Conservation (phyloP, 2,113 vertebrate genomes). For the Gymnobelideus leadbeateri region DNA sequence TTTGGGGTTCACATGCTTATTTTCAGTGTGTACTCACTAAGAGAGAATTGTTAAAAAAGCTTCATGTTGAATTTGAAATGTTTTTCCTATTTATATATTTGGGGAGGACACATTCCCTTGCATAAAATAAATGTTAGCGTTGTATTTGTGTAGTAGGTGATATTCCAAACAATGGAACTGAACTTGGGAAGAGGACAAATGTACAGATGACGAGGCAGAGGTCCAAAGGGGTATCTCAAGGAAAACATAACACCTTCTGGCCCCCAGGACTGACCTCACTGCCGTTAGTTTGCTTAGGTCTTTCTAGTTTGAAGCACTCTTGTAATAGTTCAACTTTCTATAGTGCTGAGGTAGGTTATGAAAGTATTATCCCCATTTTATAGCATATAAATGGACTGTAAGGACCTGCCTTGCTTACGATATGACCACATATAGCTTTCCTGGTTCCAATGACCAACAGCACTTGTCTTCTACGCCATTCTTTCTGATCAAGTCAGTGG, state of each 20-base stretch:
- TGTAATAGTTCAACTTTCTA: not conserved
- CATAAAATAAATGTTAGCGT: not conserved
- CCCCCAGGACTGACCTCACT: not conserved
- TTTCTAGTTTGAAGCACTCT: not conserved
- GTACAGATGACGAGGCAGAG: not conserved
- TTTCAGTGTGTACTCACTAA: not conserved
- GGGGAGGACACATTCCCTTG: not conserved
- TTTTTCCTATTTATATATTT: not conserved
- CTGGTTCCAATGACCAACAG: not conserved
- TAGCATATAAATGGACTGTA: not conserved
- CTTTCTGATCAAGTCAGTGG: not conserved
- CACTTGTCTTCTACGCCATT: not conserved
- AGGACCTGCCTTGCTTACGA: not conserved
- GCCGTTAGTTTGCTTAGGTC: not conserved
- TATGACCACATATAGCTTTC: not conserved
- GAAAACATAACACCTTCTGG: not conserved
- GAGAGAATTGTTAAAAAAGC: constrained; percentile 33
- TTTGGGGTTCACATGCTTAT: constrained; percentile 37
- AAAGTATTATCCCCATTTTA: not conserved
- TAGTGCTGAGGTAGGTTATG: not conserved
- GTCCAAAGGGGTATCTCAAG: not conserved
- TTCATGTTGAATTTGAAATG: not conserved
- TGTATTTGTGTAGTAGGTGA: not conserved
- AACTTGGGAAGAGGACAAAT: not conserved
- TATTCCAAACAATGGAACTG: not conserved